Evolutionary conservation across 1,140 invertebrate genomes (phyloP).

Genomic region (Temnothorax longispinosus): DNA sequence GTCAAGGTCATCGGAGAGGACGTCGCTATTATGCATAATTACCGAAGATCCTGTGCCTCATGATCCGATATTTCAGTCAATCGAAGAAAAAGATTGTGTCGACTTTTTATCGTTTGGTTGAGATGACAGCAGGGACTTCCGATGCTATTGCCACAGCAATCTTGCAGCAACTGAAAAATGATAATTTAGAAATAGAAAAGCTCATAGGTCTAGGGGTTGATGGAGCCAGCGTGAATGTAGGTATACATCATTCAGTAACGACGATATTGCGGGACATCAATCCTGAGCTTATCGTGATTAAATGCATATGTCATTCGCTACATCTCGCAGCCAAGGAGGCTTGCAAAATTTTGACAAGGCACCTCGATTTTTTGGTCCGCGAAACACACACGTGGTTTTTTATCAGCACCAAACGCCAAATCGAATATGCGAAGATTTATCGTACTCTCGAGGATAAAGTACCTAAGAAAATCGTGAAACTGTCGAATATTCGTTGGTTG

Average conservation of each 20-base stretch:
- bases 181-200: neutral
- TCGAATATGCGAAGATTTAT: neutral
- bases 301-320: neutral
- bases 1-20: no score
- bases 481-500: neutral
- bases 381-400: neutral
- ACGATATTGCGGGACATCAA: neutral
- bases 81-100: neutral
- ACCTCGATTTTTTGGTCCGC: neutral
- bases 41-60: neutral
- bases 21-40: no score
- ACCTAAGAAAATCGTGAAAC: neutral
- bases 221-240: neutral
- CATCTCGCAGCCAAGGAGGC: neutral
- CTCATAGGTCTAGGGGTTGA: neutral
- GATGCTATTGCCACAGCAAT: neutral
- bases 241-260: neutral
- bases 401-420: neutral
- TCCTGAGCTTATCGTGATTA: neutral
- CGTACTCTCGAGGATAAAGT: neutral
- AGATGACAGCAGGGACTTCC: neutral
- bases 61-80: neutral
- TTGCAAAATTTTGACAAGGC: neutral
- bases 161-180: neutral
- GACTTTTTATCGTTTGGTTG: neutral